Base-by-base conservation (phyloP, 2,113 vertebrate species). In the Alaudala cheleensis region DNA sequence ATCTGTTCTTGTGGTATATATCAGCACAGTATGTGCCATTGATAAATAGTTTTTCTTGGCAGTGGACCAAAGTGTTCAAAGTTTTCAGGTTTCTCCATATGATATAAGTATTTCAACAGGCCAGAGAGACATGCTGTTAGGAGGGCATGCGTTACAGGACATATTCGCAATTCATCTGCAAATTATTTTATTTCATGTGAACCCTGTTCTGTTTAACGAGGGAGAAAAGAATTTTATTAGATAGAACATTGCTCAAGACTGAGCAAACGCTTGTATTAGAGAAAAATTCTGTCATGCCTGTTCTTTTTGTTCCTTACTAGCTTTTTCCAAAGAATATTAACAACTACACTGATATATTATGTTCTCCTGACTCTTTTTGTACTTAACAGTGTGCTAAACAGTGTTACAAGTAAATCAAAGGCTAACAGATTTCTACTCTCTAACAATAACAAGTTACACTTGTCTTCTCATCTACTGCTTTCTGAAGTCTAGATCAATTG, bases 401-500 rank as follows among this genome's bases (percentile, higher is more conserved):
- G 88, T 88, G 72, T 79, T 95, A 76, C 29, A 28, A 94, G 96
- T 88, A 97, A 97, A 97, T 97, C 96, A 97, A 98, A 97, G 95
- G 87, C 81, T 89, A 96, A 88, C 81, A 94, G 90, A 82, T 92
- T 92, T 96, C 93, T 93, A 61, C 65, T 81, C 95, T 94, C 89
- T 95, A 93, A 97, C 91, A 96, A 96, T 97, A 97, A 96, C 76
- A 96, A 88, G 90, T 97, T 95, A 92, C 71, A 93, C 67, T 96
- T 97, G 88, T 92, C 93, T 94, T 94, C 95, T 95, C 77, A 88
- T 96, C 94, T 95, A 54, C 62, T 92, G 85, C 96, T 92, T 86
- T 96, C 97, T 97, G 84, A 96, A 97, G 92, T 77, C 73, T 87
- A 90, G 87, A 95, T 97, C 97, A 96, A 96, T 96, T 97, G 94